These are phyloP conservation scores for Drosophila formosana DNA, from an alignment of 2,888 invertebrate species.

Conservation along the genomic window DNA sequence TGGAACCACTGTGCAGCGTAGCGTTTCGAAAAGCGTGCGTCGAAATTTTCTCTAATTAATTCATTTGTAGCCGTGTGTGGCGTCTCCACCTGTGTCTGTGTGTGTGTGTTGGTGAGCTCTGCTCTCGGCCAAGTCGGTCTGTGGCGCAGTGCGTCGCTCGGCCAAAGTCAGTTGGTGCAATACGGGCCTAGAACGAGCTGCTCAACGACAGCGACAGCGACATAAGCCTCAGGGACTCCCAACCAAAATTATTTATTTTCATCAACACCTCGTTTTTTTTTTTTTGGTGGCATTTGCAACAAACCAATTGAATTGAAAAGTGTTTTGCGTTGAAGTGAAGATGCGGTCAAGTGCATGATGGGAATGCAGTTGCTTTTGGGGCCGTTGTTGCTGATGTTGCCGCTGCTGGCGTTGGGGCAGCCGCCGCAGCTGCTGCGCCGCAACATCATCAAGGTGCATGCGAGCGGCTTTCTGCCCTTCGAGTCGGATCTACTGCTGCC, in stretches of 20 bases:
- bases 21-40: conserved; percentile 52
- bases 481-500: conserved; percentile 69
- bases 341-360: conserved; percentile 22
- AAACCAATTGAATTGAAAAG: conserved; percentile 9
- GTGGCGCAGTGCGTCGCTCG: conserved; percentile 36
- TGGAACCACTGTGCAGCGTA: conserved; percentile 43
- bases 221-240: conserved; percentile 8
- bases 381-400: neutral
- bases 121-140: conserved; percentile 13
- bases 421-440: conserved; percentile 17
- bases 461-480: conserved; percentile 69
- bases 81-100: conserved; percentile 13
- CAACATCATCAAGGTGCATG: conserved; percentile 65
- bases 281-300: conserved; percentile 21
- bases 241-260: conserved; percentile 3
- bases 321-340: conserved; percentile 16
- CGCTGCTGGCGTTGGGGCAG: neutral
- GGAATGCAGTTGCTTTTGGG: neutral
- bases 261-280: conserved; percentile 17
- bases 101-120: conserved; percentile 34
- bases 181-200: conserved; percentile 72
- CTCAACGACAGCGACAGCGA: conserved; percentile 5
- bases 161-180: conserved; percentile 71
- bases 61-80: conserved; percentile 48
- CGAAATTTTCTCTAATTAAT: conserved; percentile 78